Percentiles rank a stretch among this genome's conserved stretches.
These are phyloP conservation scores for Picus viridis DNA, from an alignment of 2,797 vertebrate genomes.

Conservation along the genomic window DNA sequence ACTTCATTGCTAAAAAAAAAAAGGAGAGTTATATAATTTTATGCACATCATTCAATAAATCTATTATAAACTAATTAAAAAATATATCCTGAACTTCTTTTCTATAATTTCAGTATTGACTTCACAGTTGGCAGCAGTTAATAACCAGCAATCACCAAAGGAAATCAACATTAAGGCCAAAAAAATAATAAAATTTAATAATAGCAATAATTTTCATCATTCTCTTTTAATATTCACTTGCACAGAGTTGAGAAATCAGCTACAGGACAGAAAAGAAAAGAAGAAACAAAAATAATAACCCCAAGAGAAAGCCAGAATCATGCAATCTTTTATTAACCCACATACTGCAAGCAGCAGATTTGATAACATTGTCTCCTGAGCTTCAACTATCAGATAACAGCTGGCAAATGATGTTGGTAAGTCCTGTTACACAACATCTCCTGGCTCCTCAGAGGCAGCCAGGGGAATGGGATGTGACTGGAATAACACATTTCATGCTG, in stretches of 20 bases:
- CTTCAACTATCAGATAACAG: constrained; percentile 75
- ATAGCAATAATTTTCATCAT: background rate
- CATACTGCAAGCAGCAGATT: constrained; percentile 70
- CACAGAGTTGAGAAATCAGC: background rate
- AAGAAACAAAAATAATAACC: background rate
- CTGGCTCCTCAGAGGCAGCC: constrained; percentile 58
- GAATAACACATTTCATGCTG: constrained; percentile 38
- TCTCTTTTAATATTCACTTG: constrained; percentile 7
- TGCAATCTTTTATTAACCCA: constrained; percentile 66
- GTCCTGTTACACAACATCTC: constrained; percentile 69
- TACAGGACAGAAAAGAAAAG: background rate
- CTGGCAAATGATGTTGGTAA: constrained; percentile 72
- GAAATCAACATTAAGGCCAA: background rate
- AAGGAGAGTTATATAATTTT: no score
- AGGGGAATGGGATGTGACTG: constrained; percentile 57
- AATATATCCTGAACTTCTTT: background rate
- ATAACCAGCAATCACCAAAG: background rate
- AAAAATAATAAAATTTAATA: background rate
- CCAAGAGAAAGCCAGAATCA: constrained; percentile 10
- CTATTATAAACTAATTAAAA: no score
- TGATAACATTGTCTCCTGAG: constrained; percentile 69
- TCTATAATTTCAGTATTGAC: background rate
- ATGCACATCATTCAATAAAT: no score
- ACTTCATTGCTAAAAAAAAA: background rate
- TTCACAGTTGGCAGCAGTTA: background rate